Conservation (phyloP, 2,888 invertebrate genomes). For the Tetropium fuscum region DNA sequence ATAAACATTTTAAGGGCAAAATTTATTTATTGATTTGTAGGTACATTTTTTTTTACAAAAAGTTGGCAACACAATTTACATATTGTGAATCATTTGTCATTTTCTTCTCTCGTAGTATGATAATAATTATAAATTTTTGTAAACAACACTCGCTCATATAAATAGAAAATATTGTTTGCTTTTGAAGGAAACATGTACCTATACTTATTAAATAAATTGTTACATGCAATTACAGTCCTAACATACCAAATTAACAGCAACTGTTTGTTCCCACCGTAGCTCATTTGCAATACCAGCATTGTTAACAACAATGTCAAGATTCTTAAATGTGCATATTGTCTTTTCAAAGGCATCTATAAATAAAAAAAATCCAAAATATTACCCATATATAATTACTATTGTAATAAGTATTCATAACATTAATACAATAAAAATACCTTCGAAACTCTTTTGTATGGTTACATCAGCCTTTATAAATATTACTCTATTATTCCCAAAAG, state of each 20-base stretch:
- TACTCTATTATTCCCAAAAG: slow-evolving; percentile 7
- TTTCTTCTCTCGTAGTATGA: too few relatives aligned
- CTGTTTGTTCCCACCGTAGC: slow-evolving; percentile 36
- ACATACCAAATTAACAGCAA: slow-evolving; percentile 48
- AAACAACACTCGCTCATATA: too few relatives aligned
- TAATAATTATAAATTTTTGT: too few relatives aligned
- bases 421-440: slow-evolving; percentile 26
- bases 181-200: neutral
- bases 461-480: slow-evolving; percentile 44
- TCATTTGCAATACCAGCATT: slow-evolving; percentile 46
- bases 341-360: slow-evolving; percentile 44
- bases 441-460: slow-evolving; percentile 30
- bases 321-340: slow-evolving; percentile 37
- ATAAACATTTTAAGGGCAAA: too few relatives aligned
- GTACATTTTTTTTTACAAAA: too few relatives aligned
- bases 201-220: too few relatives aligned
- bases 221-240: too few relatives aligned
- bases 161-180: too few relatives aligned
- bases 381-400: neutral
- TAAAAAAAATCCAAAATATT: neutral
- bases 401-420: neutral
- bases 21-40: too few relatives aligned
- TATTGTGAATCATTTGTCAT: too few relatives aligned
- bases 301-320: slow-evolving; percentile 48
- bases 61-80: too few relatives aligned